These are phyloP conservation scores for Crambe crambe DNA, from an alignment of 37 sponge, comb jelly and placozoan genomes.

Conservation along the genomic window DNA sequence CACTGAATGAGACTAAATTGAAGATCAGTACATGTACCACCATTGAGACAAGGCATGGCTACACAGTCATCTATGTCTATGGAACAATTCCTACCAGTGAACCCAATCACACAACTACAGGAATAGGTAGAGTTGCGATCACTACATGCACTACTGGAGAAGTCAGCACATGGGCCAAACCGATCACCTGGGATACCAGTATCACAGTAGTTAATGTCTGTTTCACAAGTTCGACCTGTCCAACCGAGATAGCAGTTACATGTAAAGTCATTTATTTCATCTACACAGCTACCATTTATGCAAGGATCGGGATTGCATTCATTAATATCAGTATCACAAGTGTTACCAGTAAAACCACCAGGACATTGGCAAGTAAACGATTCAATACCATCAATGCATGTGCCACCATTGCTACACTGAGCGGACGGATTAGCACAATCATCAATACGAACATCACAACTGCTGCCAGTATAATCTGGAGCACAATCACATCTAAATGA, in stretches of 20 bases:
- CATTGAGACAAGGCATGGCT: slow-evolving; percentile 16
- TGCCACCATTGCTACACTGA: background rate
- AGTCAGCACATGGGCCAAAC: slow-evolving; percentile 24
- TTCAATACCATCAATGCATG: slow-evolving; percentile 30
- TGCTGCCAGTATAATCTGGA: slow-evolving; percentile 17
- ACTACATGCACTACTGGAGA: slow-evolving; percentile 3
- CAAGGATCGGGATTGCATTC: slow-evolving; percentile 49
- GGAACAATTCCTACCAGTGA: slow-evolving; percentile 27
- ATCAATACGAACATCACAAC: slow-evolving; percentile 9
- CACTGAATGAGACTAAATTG: slow-evolving; percentile 30
- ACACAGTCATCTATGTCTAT: slow-evolving; percentile 49
- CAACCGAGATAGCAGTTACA: slow-evolving; percentile 70
- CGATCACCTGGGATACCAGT: background rate
- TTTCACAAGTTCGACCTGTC: slow-evolving; percentile 59
- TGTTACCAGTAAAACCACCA: slow-evolving; percentile 60
- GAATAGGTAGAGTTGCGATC: slow-evolving; percentile 38
- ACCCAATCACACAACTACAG: slow-evolving; percentile 53
- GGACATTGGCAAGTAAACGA: slow-evolving; percentile 37
- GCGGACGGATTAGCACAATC: background rate
- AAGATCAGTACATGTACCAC: slow-evolving; percentile 23
- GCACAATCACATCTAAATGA: slow-evolving; percentile 19
- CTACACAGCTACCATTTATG: slow-evolving; percentile 40
- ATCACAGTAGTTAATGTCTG: slow-evolving; percentile 63
- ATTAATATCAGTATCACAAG: slow-evolving; percentile 65
- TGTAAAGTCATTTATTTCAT: slow-evolving; percentile 15